These are phyloP conservation scores for Eulimnadia texana DNA, from an alignment of 1,140 invertebrate genomes.

Conservation along the genomic window DNA sequence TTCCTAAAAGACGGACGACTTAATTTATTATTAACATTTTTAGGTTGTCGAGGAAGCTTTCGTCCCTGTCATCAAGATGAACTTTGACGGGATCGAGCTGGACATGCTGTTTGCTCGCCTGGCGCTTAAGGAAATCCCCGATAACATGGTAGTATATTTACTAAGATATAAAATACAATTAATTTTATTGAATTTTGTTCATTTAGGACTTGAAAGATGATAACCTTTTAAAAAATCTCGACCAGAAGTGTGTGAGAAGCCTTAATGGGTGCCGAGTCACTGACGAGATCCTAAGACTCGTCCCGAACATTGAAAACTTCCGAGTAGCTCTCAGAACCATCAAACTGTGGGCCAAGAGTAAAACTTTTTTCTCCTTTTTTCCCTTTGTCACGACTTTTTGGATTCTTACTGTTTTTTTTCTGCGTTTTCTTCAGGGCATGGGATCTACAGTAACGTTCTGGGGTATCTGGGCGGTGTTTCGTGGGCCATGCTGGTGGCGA, in stretches of 20 bases:
- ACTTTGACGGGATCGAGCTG: slow-evolving; percentile 96
- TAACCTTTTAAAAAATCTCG: slow-evolving; percentile 82
- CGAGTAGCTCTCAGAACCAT: slow-evolving; percentile 82
- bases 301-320: slow-evolving; percentile 91
- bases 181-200: slow-evolving; percentile 16
- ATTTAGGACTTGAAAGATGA: slow-evolving; percentile 78
- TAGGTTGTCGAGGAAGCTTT: slow-evolving; percentile 94
- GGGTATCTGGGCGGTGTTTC: slow-evolving; percentile 97
- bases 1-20: slow-evolving; percentile 9
- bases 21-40: slow-evolving; percentile 18
- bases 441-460: slow-evolving; percentile 94
- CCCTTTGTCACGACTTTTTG: slow-evolving; percentile 11
- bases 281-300: slow-evolving; percentile 89
- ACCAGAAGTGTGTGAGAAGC: slow-evolving; percentile 90
- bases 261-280: slow-evolving; percentile 97
- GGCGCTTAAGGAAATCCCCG: slow-evolving; percentile 80
- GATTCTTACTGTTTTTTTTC: slow-evolving; percentile 6
- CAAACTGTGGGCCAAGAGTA: slow-evolving; percentile 98
- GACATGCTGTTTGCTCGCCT: slow-evolving; percentile 94
- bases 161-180: no score
- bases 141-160: slow-evolving; percentile 36
- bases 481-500: slow-evolving; percentile 97
- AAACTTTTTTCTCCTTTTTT: slow-evolving; percentile 31
- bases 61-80: slow-evolving; percentile 99
- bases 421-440: slow-evolving; percentile 49